These are phyloP conservation scores for Sinosuthora webbiana DNA, from an alignment of 2,113 vertebrate genomes.

Conservation along the genomic window DNA sequence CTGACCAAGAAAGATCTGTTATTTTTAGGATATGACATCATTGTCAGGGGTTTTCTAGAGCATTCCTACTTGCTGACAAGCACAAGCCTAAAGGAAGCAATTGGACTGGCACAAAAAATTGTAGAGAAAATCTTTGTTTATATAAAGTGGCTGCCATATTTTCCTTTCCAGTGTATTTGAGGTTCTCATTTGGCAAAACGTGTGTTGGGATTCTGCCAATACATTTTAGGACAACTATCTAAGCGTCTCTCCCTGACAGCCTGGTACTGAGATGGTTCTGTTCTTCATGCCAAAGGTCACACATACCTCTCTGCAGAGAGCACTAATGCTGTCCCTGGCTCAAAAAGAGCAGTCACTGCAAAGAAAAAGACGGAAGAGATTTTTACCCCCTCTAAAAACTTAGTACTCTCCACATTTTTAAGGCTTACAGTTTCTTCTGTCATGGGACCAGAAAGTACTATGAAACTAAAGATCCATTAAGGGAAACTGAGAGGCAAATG, in stretches of 20 bases:
- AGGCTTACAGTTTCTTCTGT: background rate
- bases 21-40: constrained; percentile 41
- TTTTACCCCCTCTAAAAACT: background rate
- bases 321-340: background rate
- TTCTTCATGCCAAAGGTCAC: constrained; percentile 15
- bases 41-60: constrained; percentile 26
- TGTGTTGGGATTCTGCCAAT: background rate
- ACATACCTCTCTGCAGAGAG: background rate
- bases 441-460: background rate
- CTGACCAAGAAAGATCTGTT: background rate
- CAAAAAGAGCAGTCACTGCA: background rate
- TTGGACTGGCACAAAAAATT: background rate
- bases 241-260: background rate
- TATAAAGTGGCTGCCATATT: constrained; percentile 18
- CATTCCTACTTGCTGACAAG: constrained; percentile 20
- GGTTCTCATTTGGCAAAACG: background rate
- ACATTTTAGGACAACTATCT: background rate
- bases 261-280: background rate
- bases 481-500: background rate
- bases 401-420: background rate
- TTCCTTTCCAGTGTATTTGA: constrained; percentile 9
- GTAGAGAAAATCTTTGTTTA: constrained; percentile 42
- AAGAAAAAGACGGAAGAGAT: background rate
- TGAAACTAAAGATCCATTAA: background rate
- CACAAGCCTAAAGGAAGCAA: background rate